phyloP scores from a whole-genome alignment of 2,113 vertebrate genomes.

The Orycteropus afer region DNA sequence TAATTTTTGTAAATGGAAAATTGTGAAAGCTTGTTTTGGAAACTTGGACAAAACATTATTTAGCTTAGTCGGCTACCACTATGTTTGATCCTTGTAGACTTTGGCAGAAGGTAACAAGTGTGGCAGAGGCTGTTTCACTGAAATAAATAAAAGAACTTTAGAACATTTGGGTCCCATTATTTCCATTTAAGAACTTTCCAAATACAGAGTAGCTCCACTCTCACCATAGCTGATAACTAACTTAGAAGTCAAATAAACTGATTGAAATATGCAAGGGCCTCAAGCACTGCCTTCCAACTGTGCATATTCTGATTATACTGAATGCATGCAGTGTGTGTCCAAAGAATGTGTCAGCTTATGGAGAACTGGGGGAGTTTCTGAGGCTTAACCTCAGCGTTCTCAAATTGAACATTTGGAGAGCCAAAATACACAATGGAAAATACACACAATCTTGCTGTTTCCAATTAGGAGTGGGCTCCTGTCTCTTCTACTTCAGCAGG shows the following conservation, averaged over 20 bases:
- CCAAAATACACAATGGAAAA: slow-evolving; percentile 71
- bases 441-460: slow-evolving; percentile 52
- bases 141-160: slow-evolving; percentile 72
- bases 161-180: slow-evolving; percentile 76
- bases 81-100: slow-evolving; percentile 66
- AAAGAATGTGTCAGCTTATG: slow-evolving; percentile 7
- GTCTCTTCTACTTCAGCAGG: slow-evolving; percentile 44
- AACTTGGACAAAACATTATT: slow-evolving; percentile 75
- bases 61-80: slow-evolving; percentile 59
- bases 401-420: slow-evolving; percentile 62
- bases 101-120: slow-evolving; percentile 67
- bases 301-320: slow-evolving; percentile 74
- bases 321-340: slow-evolving; percentile 48
- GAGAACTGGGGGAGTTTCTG: slow-evolving; percentile 51
- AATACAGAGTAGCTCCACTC: slow-evolving; percentile 22
- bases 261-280: slow-evolving; percentile 75
- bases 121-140: slow-evolving; percentile 69
- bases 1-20: slow-evolving; percentile 74
- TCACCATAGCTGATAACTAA: slow-evolving; percentile 73
- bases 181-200: slow-evolving; percentile 71
- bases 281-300: slow-evolving; percentile 69
- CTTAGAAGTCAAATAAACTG: slow-evolving; percentile 81
- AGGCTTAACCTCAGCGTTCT: slow-evolving; percentile 12
- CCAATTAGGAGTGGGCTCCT: slow-evolving; percentile 48
- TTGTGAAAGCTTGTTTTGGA: slow-evolving; percentile 76